Conservation (phyloP, 2,113 vertebrate genomes). For the Excalfactoria chinensis region DNA sequence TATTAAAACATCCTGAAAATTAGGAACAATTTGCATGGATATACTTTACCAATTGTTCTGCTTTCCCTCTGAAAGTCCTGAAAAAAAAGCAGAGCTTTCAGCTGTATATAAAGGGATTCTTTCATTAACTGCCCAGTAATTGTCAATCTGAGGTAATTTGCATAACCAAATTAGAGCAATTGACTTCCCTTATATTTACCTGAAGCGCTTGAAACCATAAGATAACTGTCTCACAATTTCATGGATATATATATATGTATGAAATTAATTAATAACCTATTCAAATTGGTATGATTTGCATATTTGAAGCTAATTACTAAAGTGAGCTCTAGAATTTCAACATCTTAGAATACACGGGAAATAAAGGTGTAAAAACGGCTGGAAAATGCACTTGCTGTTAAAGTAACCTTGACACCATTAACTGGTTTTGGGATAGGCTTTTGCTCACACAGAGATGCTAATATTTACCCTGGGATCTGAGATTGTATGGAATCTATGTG, state of each 20-base stretch:
- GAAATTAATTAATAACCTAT: conserved; percentile 48
- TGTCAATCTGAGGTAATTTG: conserved; percentile 3
- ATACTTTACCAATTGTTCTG: conserved; percentile 28
- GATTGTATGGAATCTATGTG: not conserved
- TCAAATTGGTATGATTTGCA: conserved; percentile 32
- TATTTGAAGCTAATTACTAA: conserved; percentile 43
- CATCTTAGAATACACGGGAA: conserved; percentile 39
- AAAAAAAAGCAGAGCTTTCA: conserved; percentile 21
- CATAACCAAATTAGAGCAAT: conserved; percentile 31
- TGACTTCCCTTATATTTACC: conserved; percentile 46
- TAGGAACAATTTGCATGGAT: conserved; percentile 30
- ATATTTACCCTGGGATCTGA: not conserved
- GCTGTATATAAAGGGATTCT: not conserved
- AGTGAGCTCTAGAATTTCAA: conserved; percentile 38
- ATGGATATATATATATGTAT: not conserved
- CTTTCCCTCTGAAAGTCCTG: conserved; percentile 24
- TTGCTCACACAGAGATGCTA: not conserved
- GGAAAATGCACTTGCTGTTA: not conserved
- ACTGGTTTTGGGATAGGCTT: not conserved
- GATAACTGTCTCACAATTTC: conserved; percentile 38
- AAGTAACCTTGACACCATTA: conserved; percentile 42
- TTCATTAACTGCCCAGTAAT: conserved; percentile 13
- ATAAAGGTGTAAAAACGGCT: conserved; percentile 14
- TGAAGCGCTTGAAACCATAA: conserved; percentile 32
- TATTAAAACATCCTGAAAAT: conserved; percentile 62